Evolutionary conservation across 2,113 vertebrate genomes (phyloP), one percentile per base, ranked within the genome.

Genomic region (Etheostoma spectabile): DNA sequence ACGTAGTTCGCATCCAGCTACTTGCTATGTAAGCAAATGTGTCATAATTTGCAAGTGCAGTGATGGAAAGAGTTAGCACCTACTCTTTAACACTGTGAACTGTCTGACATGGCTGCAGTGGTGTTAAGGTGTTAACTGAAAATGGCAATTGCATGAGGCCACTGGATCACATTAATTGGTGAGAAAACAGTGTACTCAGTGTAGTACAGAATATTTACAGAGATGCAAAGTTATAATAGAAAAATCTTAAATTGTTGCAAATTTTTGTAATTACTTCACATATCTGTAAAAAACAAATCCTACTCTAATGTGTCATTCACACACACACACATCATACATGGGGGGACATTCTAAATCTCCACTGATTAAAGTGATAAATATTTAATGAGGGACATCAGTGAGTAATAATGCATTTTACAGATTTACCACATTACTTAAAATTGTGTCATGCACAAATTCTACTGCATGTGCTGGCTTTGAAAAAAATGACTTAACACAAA

Each of bases 41-140:
- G 88, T 87, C 80, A 91, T 68, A 88, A 84, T 83, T 68, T 74
- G 63, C 63, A 79, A 84, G 59, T 80, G 65, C 73, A 88, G 82
- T 86, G 86, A 92, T 71, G 71, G 57, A 83, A 89, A 60, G 91
- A 85, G 76, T 84, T 92, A 79, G 60, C 85, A 80, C 85, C 86
- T 90, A 77, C 55, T 85, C 66, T 83, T 83, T 48, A 80, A 78
- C 59, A 69, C 80, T 45, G 60, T 45, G 70, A 76, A 79, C n/a
- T 24, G n/a, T 71, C 80, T 90, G 79, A 63, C 53, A 73, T 3
- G 2, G 62, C 19, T 68, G 12, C 27, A 60, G 80, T 52, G 38
- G 71, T 82, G 87, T 77, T 71, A 52, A 84, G 60, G 67, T 87
- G 87, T 81, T 77, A 70, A 70, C 13, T 71, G 21, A 61, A 80